phyloP scores from a whole-genome alignment of 2,113 vertebrate genomes.

The Dromiciops gliroides region DNA sequence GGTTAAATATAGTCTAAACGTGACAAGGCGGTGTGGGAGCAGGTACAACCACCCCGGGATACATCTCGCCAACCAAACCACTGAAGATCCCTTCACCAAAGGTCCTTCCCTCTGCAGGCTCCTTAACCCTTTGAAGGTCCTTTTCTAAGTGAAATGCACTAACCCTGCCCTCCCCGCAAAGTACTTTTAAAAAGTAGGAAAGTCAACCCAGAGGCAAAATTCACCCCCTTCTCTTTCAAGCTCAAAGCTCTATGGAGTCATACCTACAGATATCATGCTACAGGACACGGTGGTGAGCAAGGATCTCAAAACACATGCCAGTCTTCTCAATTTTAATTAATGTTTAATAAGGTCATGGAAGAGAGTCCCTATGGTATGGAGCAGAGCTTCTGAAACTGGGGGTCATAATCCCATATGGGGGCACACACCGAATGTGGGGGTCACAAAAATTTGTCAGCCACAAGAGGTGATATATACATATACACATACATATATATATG shows the following conservation, averaged over 20 bases:
- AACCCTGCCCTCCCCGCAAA: too few species aligned
- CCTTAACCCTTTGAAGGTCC: slow-evolving; percentile 77
- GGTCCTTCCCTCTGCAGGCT: slow-evolving; percentile 48
- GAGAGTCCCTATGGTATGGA: too few species aligned
- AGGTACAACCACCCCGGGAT: slow-evolving; percentile 81
- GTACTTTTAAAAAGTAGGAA: background rate
- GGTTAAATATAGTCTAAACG: slow-evolving; percentile 84
- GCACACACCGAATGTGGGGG: too few species aligned
- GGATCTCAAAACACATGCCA: background rate
- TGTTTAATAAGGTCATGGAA: background rate
- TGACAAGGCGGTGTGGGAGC: slow-evolving; percentile 81
- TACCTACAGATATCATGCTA: background rate
- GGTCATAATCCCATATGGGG: too few species aligned
- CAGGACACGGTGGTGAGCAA: background rate
- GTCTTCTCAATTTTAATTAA: background rate
- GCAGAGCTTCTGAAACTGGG: too few species aligned
- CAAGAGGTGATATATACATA: too few species aligned
- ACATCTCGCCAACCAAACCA: slow-evolving; percentile 59
- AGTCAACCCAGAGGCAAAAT: background rate
- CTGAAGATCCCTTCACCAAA: slow-evolving; percentile 67
- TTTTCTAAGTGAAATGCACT: background rate
- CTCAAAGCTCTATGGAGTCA: background rate
- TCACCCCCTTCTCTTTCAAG: too few species aligned
- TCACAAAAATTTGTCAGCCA: too few species aligned
- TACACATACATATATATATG: too few species aligned